Evolutionary conservation across 1,140 invertebrate genomes (phyloP), one percentile per base, ranked within the genome.

Genomic region (Panulirus ornatus): DNA sequence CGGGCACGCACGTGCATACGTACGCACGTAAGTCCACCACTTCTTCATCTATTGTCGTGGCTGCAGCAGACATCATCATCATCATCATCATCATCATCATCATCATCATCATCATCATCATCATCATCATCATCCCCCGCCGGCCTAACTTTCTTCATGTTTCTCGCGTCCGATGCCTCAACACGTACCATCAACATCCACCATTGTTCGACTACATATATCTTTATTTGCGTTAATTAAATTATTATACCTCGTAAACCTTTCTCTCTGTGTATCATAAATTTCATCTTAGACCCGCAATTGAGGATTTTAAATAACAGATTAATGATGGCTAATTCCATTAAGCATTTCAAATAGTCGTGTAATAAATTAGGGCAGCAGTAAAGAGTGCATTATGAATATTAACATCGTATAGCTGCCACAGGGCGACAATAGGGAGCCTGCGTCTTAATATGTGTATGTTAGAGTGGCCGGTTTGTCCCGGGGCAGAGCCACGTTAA

Each of bases 311-410:
- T 58, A 22, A 19, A 19, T 58, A 58, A 19, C 54, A 58, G 54
- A 58, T 58, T 58, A 19, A 58, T 58, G 11, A 22, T 14, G 22
- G 54, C 14, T 58, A 58, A 58, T 58, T 58, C 19, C 54, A 19
- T 58, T 58, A 58, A 58, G 54, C 11, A 58, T 14, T 58, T 58
- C 19, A 58, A 58, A 58, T 22, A 19, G 54, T 22, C 14, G 54
- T 58, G 54, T 58, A 58, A 58, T 58, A 58, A 58, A 58, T 58
- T 22, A 58, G 14, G 54, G 3, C 14, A 19, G 54, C 54, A 58
- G 22, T 58, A 58, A 58, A 58, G 54, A 58, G 19, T 58, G 14
- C 54, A 58, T 58, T 58, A 58, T 58, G 54, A 58, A 58, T 58
- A 58, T 58, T 58, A 58, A 58, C 22, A 58, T 58, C 54, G 54